Base-by-base conservation (phyloP, 37 sponge, comb jelly and placozoan species). In the Ianthella basta region DNA sequence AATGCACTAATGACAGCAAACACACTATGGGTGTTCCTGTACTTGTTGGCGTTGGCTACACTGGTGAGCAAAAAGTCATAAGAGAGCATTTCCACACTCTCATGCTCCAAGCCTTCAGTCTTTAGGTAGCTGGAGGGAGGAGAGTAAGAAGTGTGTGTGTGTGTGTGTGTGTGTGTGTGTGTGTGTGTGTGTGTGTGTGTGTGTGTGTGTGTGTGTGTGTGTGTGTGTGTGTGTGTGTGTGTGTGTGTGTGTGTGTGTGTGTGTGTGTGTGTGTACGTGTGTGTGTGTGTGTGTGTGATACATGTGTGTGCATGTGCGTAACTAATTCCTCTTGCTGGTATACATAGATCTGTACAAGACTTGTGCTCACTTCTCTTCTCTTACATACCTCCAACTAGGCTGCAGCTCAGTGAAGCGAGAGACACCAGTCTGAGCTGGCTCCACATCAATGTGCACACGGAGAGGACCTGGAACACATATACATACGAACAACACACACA, bases 41-140 rank as follows among this genome's bases (percentile, higher is more conserved):
- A 89, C 20, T 55, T 64, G 24, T 54, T 0, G 50, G 81, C 60
- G 61, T 89, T 85, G 1, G 15, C 72, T 3, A 81, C 72, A 19
- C 88, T 81, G 33, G 90, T 79, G 23, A 93, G 83, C 27, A 93
- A 83, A 40, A 87, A 82, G 24, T 69, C 79, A n/a, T n/a, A n/a
- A n/a, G n/a, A n/a, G 15, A 82, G 8, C 72, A 90, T 14, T 4
- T 87, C 83, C 23, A 55, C 6, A 25, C 82, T 56, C 38, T 29
- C 83, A 1, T 82, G 87, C 30, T 36, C 40, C 44, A 93, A 83
- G 36, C 83, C 91, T 64, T 93, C 94, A 30, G 30, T 33, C 41
- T 93, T 93, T 16, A 87, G 90, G 55, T 93, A 93, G 40, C 94
- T 93, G 55, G 15, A 72, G 56, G 38, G n/a, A n/a, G 56, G 59